These are phyloP conservation scores for Eristalinus aeneus DNA, from an alignment of 2,888 invertebrate genomes.

Conservation along the genomic window DNA sequence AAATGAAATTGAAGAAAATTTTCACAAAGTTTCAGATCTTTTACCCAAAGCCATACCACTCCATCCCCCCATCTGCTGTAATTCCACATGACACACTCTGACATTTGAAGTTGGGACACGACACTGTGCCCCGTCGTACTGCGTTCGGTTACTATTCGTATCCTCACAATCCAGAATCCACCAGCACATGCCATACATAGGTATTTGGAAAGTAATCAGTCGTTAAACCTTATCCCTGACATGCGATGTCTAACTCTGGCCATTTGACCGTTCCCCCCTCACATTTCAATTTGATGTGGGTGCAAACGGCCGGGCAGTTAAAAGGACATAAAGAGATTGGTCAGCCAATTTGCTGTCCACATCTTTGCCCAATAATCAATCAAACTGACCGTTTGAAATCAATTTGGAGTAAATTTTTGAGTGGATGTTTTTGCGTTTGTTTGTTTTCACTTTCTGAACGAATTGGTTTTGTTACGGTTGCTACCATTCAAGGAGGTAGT, in stretches of 20 bases:
- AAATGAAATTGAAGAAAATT: conserved; percentile 61
- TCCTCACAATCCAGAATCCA: neutral
- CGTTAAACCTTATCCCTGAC: conserved; percentile 60
- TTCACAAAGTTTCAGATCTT: conserved; percentile 35
- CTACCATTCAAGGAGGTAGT: neutral
- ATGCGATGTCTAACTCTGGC: conserved; percentile 27
- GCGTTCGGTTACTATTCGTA: conserved; percentile 40
- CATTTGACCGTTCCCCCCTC: neutral
- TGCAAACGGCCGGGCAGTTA: conserved; percentile 72
- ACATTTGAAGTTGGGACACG: conserved; percentile 26
- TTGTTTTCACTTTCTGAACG: neutral
- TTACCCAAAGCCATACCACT: neutral
- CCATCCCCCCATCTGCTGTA: conserved; percentile 16
- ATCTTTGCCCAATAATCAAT: conserved; percentile 80
- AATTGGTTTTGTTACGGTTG: neutral
- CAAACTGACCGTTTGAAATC: conserved; percentile 75
- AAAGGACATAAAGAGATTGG: conserved; percentile 80
- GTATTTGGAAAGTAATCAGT: conserved; percentile 64
- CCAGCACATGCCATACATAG: conserved; percentile 21
- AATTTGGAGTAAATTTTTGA: conserved; percentile 34
- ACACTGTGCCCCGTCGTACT: neutral
- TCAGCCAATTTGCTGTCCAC: conserved; percentile 79
- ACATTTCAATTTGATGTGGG: conserved; percentile 43
- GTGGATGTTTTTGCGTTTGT: neutral
- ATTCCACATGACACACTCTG: conserved; percentile 56